Conservation (phyloP, 2,888 invertebrate species). For the Crematogaster levior region DNA sequence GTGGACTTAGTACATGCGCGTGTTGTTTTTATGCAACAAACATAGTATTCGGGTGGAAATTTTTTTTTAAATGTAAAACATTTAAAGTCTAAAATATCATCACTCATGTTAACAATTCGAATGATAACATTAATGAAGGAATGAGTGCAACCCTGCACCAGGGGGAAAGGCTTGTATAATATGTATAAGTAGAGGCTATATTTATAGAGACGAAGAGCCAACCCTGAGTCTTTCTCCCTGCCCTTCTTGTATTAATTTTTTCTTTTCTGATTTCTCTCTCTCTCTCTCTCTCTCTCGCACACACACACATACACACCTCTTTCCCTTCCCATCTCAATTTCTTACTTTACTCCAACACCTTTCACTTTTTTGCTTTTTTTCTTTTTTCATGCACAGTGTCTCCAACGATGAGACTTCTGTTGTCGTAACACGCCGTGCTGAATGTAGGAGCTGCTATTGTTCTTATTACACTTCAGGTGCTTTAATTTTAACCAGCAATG, state of each 20-base stretch:
- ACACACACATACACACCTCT: slow-evolving; percentile 34
- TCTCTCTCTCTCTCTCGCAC: background rate
- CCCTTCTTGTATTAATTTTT: background rate
- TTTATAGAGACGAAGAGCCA: slow-evolving; percentile 65
- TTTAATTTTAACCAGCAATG: slow-evolving; percentile 77
- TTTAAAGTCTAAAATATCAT: slow-evolving; percentile 54
- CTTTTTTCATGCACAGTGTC: slow-evolving; percentile 68
- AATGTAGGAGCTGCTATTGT: slow-evolving; percentile 71
- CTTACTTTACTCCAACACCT: slow-evolving; percentile 30
- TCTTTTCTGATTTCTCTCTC: background rate
- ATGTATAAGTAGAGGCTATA: slow-evolving; percentile 46
- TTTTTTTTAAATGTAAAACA: slow-evolving; percentile 57
- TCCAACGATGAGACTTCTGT: slow-evolving; percentile 70
- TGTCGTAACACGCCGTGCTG: slow-evolving; percentile 64
- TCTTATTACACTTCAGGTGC: slow-evolving; percentile 75
- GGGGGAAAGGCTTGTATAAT: slow-evolving; percentile 67
- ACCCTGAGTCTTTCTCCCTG: slow-evolving; percentile 60
- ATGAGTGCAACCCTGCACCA: slow-evolving; percentile 63
- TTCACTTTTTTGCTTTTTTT: slow-evolving; percentile 50
- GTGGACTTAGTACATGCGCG: slow-evolving; percentile 45
- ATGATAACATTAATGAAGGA: slow-evolving; percentile 62
- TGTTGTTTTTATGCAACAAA: slow-evolving; percentile 55
- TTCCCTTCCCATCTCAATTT: slow-evolving; percentile 48
- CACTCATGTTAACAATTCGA: slow-evolving; percentile 65
- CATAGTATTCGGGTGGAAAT: slow-evolving; percentile 51